These are phyloP conservation scores for Torymus tubicola DNA, from an alignment of 2,888 invertebrate genomes.

Conservation along the genomic window DNA sequence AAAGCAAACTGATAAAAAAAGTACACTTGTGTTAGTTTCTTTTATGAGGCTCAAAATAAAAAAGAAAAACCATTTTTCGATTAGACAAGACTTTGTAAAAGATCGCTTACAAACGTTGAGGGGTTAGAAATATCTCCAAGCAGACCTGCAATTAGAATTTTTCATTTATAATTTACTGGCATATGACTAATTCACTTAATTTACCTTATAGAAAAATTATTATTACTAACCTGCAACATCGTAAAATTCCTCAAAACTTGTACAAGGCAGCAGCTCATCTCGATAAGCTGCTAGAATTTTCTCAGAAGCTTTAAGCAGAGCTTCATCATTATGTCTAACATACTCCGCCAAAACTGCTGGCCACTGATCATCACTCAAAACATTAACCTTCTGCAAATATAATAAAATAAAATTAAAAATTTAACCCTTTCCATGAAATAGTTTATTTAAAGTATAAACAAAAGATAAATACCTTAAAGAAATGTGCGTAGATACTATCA, in stretches of 20 bases:
- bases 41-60: conserved; percentile 50
- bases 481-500: conserved; percentile 88
- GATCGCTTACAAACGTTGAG: conserved; percentile 79
- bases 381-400: conserved; percentile 82
- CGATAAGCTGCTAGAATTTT: conserved; percentile 88
- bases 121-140: conserved; percentile 83
- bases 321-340: conserved; percentile 95
- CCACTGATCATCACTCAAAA: conserved; percentile 89
- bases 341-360: conserved; percentile 92
- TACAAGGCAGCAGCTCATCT: conserved; percentile 92
- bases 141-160: conserved; percentile 78
- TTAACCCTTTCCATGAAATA: conserved; percentile 23
- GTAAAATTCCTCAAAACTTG: conserved; percentile 93
- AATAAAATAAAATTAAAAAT: conserved; percentile 32
- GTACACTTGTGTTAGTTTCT: conserved; percentile 50
- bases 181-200: conserved; percentile 14
- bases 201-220: not conserved
- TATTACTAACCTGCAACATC: conserved; percentile 87
- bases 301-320: conserved; percentile 91
- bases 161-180: conserved; percentile 15
- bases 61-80: conserved; percentile 46
- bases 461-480: conserved; percentile 85
- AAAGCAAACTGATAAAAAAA: conserved; percentile 50
- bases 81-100: conserved; percentile 77
- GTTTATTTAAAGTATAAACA: conserved; percentile 65